A percentile compares a stretch with the other conserved stretches of the same genome.
Conservation (phyloP, 2,113 vertebrate genomes). For the Hyperopisus bebe region DNA sequence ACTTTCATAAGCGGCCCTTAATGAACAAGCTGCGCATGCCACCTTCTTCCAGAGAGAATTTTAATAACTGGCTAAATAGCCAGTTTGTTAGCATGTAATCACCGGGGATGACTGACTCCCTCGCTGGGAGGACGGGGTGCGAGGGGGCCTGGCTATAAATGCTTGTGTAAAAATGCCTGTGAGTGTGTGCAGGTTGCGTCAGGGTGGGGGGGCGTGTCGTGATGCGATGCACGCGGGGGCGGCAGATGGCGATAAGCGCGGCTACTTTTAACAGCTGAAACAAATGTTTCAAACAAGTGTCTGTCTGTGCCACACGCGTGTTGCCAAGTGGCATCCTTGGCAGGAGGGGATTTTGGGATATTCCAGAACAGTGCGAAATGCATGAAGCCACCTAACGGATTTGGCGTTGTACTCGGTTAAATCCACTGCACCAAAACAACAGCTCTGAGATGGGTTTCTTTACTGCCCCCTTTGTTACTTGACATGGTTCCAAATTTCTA, state of each 20-base stretch:
- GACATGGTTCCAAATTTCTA: neutral
- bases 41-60: neutral
- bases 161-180: neutral
- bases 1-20: neutral
- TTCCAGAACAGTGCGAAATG: neutral
- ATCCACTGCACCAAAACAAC: neutral
- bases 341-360: slow-evolving; percentile 10
- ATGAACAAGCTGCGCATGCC: neutral
- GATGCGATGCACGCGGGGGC: neutral
- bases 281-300: slow-evolving; percentile 14
- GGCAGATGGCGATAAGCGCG: neutral
- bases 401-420: neutral
- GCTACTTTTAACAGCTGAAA: neutral
- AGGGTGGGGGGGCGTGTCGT: neutral
- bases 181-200: neutral
- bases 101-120: neutral
- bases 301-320: neutral
- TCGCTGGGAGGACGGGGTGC: neutral
- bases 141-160: neutral
- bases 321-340: neutral
- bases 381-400: neutral
- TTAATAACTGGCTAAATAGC: neutral
- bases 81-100: neutral
- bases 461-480: neutral
- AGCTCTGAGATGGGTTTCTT: neutral